phyloP scores from a whole-genome alignment of 2,888 invertebrate species.

The Amblyteles armatorius region DNA sequence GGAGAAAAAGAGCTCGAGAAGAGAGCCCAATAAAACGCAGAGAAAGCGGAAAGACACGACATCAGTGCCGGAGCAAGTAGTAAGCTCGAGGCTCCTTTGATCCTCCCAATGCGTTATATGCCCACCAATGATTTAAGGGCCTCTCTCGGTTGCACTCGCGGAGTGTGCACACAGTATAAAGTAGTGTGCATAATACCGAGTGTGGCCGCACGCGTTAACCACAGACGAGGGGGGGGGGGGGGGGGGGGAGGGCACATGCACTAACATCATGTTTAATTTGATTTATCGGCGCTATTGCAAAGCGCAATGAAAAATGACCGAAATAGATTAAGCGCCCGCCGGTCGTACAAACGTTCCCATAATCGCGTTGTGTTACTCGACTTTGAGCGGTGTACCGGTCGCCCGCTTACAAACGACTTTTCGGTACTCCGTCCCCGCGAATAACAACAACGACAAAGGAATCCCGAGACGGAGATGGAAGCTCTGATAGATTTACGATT shows the following conservation, averaged over 20 bases:
- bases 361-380: constrained; percentile 50
- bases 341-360: constrained; percentile 50
- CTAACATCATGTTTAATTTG: constrained; percentile 81
- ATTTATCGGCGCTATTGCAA: constrained; percentile 80
- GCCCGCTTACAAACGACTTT: constrained; percentile 58
- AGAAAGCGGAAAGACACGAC: constrained; percentile 55
- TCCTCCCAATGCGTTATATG: constrained; percentile 81
- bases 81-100: constrained; percentile 79
- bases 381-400: constrained; percentile 48
- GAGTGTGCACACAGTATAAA: constrained; percentile 40
- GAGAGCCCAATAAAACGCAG: constrained; percentile 69
- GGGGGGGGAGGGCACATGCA: constrained; percentile 56
- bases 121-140: constrained; percentile 81
- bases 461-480: constrained; percentile 37
- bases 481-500: constrained; percentile 61
- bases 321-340: constrained; percentile 77
- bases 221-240: constrained; percentile 24
- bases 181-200: constrained; percentile 38
- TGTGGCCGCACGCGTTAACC: constrained; percentile 62
- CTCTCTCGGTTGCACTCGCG: constrained; percentile 65
- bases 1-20: constrained; percentile 46
- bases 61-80: constrained; percentile 68
- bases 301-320: constrained; percentile 78
- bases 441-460: constrained; percentile 55
- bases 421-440: constrained; percentile 54